These are phyloP conservation scores for Latrodectus geometricus DNA, from an alignment of 1,140 invertebrate species.

Conservation along the genomic window DNA sequence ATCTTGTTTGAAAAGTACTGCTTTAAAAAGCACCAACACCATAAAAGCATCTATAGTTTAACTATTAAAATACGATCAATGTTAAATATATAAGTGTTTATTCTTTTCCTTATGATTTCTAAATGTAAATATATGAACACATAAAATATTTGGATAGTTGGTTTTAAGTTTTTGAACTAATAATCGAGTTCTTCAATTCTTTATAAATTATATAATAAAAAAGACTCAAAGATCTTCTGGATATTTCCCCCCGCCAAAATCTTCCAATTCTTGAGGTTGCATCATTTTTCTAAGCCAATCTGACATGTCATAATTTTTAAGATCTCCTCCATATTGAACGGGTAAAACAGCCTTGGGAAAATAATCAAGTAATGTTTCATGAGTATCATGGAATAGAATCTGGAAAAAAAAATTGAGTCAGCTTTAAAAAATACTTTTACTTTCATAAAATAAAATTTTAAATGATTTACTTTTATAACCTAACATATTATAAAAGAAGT, in stretches of 20 bases:
- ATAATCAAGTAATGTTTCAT: background rate
- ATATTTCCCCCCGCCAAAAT: background rate
- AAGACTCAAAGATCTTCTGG: background rate
- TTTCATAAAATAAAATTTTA: too few species aligned
- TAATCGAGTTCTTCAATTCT: too few species aligned
- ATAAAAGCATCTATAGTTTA: too few species aligned
- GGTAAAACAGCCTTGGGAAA: background rate
- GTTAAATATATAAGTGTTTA: too few species aligned
- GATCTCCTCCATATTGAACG: slow-evolving; percentile 6
- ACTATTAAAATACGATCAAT: too few species aligned
- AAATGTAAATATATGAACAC: too few species aligned
- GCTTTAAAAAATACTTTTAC: background rate
- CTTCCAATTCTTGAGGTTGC: background rate
- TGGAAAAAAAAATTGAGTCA: background rate
- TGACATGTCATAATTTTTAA: slow-evolving; percentile 18
- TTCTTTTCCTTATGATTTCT: too few species aligned
- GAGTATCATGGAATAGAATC: background rate
- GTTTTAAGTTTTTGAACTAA: too few species aligned
- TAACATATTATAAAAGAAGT: background rate
- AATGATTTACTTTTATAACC: background rate
- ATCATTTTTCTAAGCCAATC: slow-evolving; percentile 6
- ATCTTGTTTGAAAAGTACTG: too few species aligned
- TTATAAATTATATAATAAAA: too few species aligned
- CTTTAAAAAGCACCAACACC: too few species aligned
- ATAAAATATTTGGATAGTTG: too few species aligned